phyloP scores from a whole-genome alignment of 2,888 invertebrate genomes.

The Clistopyga incitator region DNA sequence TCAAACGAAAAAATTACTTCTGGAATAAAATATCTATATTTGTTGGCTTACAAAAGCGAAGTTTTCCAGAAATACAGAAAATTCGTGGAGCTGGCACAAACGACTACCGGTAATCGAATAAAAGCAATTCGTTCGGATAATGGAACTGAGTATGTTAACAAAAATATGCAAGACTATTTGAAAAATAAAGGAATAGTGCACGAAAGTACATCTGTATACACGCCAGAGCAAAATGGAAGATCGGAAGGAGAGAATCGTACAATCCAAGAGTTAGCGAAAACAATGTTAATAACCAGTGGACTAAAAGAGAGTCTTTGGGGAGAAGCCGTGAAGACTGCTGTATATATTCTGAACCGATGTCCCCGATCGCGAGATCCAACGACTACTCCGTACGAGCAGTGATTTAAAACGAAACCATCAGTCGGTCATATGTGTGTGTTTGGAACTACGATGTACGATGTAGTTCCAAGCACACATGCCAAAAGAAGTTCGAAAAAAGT shows the following conservation, averaged over 20 bases:
- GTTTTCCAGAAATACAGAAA: constrained; percentile 32
- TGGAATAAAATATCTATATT: constrained; percentile 31
- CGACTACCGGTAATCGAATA: constrained; percentile 8
- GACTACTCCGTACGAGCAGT: constrained; percentile 27
- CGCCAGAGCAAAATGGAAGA: constrained; percentile 67
- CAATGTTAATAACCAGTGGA: constrained; percentile 62
- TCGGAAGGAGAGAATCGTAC: constrained; percentile 68
- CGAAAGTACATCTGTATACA: constrained; percentile 63
- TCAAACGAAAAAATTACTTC: neutral
- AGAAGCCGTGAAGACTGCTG: constrained; percentile 33
- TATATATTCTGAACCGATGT: constrained; percentile 44
- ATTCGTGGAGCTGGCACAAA: constrained; percentile 23
- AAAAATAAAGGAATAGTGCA: constrained; percentile 57
- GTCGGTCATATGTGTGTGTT: constrained; percentile 9
- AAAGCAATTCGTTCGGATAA: constrained; percentile 43
- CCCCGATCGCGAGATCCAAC: constrained; percentile 19
- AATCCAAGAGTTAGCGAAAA: constrained; percentile 65
- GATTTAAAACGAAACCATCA: constrained; percentile 24
- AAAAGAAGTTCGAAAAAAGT: constrained; percentile 27
- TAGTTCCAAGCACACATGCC: no score
- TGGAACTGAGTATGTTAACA: constrained; percentile 8
- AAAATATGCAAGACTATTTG: neutral
- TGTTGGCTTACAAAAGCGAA: constrained; percentile 59
- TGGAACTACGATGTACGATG: constrained; percentile 5
- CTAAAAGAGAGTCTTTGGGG: constrained; percentile 40